These are phyloP conservation scores for Eilema sororculum DNA, from an alignment of 2,888 invertebrate species.

Conservation along the genomic window DNA sequence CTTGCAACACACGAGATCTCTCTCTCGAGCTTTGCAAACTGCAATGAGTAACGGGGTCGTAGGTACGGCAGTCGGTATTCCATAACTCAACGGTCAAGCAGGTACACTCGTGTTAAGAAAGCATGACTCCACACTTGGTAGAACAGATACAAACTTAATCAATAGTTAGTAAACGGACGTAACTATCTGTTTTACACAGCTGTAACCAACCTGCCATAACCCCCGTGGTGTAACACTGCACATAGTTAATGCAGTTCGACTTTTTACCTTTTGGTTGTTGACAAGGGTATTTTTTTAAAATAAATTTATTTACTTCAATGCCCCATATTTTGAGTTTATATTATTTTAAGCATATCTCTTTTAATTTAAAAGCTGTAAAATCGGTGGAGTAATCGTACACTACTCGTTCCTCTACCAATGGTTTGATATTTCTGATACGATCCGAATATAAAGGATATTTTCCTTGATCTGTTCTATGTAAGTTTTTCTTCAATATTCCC, in stretches of 20 bases:
- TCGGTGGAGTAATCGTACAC: background rate
- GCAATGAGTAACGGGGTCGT: background rate
- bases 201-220: background rate
- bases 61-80: background rate
- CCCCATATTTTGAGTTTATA: background rate
- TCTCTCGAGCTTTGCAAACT: background rate
- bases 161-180: background rate
- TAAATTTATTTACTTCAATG: background rate
- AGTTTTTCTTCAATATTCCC: background rate
- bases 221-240: too few species aligned
- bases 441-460: background rate
- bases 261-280: background rate
- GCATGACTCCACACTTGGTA: background rate
- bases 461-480: background rate
- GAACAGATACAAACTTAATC: too few species aligned
- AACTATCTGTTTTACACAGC: background rate
- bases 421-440: background rate
- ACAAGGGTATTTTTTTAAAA: background rate
- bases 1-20: background rate
- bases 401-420: background rate
- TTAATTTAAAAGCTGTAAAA: background rate
- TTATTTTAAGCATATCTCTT: background rate
- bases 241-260: background rate
- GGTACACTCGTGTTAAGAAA: background rate
- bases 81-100: background rate